Base-by-base conservation (phyloP, 2,113 vertebrate genomes). In the rat (Rattus norvegicus) region DNA sequence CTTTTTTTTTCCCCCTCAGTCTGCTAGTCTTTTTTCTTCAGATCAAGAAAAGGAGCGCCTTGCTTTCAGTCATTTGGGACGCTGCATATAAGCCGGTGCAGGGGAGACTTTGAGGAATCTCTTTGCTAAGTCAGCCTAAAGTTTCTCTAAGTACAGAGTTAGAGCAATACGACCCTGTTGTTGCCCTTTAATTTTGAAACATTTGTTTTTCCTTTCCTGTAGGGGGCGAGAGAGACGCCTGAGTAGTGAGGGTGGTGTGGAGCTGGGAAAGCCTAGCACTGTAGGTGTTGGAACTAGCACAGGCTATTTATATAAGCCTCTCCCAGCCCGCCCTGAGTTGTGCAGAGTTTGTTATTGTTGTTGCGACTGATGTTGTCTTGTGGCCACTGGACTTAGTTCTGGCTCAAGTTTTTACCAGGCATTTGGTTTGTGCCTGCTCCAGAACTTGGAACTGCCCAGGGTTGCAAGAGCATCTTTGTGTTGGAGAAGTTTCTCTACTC, bases 81-180 rank as follows among this genome's bases (percentile, higher is more conserved):
- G 61, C 95, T n/a, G 69, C 88, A 91, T 94, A 95, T 75, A 79
- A 96, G 88, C 93, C 70, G 70, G 93, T 87, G 96, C 95, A 92
- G 69, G 59, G 70, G 28, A 56, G 63, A 39, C 19, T 65, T 49
- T 63, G 56, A 72, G 59, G 17, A 87, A 36, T 3, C 49, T 47
- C 76, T 90, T 61, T 24, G 70, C 89, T 0, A 16, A 69, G 7
- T 43, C 5, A 0, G 75, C 24, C 49, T 52, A 36, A 5, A 52
- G n/a, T 56, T 86, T 81, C 33, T 54, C 33, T 28, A 59, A 20
- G 6, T 63, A 24, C 0, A 24, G 93, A 83, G 93, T 7, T 88
- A 89, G n/a, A 84, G 70, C 47, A 24, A 65, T 39, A 5, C 0
- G 28, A 20, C 33, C 61, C 84, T 30, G 5, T 16, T 1, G 67